Evolutionary conservation across 1,140 invertebrate genomes (phyloP).

Genomic region (Brachystomella parvula): DNA sequence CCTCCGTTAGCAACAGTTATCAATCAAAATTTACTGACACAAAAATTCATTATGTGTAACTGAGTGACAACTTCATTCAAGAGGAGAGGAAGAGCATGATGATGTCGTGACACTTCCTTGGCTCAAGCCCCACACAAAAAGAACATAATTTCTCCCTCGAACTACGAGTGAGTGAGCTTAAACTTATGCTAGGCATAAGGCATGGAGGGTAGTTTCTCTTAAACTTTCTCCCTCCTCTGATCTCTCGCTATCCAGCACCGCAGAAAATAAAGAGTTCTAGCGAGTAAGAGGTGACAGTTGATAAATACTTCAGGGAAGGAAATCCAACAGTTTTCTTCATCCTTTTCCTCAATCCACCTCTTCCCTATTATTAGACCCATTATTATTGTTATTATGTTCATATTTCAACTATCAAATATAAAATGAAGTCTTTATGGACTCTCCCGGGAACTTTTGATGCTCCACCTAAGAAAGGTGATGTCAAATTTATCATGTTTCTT

Average conservation of each 20-base stretch:
- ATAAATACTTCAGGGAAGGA: background rate
- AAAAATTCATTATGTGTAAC: conserved; percentile 38
- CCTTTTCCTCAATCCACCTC: background rate
- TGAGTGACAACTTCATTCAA: conserved; percentile 37
- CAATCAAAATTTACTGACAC: conserved; percentile 38
- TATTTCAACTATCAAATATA: background rate
- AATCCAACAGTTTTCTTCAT: background rate
- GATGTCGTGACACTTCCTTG: background rate
- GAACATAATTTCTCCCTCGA: background rate
- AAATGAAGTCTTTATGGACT: background rate
- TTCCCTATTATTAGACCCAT: background rate
- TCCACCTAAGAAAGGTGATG: background rate
- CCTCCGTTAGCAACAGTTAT: conserved; percentile 34
- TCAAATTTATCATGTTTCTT: background rate
- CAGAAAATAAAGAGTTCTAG: background rate
- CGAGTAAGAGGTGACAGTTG: background rate
- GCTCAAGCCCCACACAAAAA: background rate
- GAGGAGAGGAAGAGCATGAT: no score
- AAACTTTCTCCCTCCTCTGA: background rate
- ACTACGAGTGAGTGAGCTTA: background rate
- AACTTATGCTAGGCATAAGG: no score
- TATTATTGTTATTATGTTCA: background rate
- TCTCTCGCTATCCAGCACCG: background rate
- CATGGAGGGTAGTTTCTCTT: background rate
- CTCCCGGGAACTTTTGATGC: conserved; percentile 5